These are phyloP conservation scores for Periparus ater DNA, from an alignment of 2,797 vertebrate genomes.

Conservation along the genomic window DNA sequence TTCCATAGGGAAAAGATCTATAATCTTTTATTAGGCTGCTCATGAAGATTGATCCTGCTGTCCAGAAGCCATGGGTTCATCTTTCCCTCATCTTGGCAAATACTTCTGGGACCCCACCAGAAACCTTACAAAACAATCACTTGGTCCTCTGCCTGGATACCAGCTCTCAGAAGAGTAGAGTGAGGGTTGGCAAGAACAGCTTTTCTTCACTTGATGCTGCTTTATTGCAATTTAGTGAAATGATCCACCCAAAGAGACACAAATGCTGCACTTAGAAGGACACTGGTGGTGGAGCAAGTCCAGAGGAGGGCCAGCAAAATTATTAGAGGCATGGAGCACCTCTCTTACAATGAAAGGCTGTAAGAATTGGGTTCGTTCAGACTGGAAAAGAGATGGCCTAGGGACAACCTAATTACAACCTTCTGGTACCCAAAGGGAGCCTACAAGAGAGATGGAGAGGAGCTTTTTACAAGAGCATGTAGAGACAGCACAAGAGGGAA, in stretches of 20 bases:
- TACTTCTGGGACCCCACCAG: neutral
- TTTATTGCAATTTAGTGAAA: neutral
- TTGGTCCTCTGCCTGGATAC: neutral
- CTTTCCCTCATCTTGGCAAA: neutral
- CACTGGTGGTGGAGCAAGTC: neutral
- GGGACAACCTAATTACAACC: neutral
- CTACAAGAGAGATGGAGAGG: neutral
- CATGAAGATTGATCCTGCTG: neutral
- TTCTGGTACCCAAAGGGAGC: neutral
- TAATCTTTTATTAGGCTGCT: neutral
- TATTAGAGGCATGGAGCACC: neutral
- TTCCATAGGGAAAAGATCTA: neutral
- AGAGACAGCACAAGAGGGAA: neutral
- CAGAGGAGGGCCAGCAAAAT: neutral
- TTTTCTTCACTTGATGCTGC: neutral
- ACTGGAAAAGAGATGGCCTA: neutral
- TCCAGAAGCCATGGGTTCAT: neutral
- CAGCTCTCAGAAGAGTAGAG: neutral
- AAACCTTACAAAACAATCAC: neutral
- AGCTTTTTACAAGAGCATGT: neutral
- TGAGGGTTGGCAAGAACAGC: neutral
- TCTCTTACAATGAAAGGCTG: neutral
- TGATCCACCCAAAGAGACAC: neutral
- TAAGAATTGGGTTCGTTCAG: neutral
- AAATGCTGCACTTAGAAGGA: neutral